A percentile compares a stretch with the other conserved stretches of the same genome.
These are phyloP conservation scores for Diaprepes abbreviatus DNA, from an alignment of 2,888 invertebrate species.

Conservation along the genomic window DNA sequence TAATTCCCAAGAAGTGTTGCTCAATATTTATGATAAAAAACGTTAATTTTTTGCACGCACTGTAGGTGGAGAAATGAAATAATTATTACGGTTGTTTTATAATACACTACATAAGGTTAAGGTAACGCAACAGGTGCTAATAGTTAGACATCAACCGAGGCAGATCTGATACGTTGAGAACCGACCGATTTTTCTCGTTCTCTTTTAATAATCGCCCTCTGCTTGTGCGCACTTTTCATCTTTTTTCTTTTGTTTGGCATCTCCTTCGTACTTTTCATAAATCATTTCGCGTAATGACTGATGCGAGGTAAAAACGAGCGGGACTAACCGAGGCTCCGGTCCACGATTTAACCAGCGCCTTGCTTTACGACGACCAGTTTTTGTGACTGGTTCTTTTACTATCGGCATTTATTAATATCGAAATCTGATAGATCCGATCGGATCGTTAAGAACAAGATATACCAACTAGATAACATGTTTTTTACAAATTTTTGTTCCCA, in stretches of 20 bases:
- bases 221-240: conserved; percentile 7
- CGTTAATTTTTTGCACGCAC: no score
- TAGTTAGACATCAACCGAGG: conserved; percentile 13
- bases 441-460: conserved; percentile 20
- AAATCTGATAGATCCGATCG: conserved; percentile 32
- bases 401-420: conserved; percentile 40
- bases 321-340: conserved; percentile 20
- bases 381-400: conserved; percentile 38
- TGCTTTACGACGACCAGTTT: conserved; percentile 44
- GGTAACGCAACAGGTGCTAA: conserved; percentile 27
- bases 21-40: no score
- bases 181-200: conserved; percentile 16
- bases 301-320: conserved; percentile 38
- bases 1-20: no score
- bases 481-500: neutral
- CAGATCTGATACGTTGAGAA: conserved; percentile 9
- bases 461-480: conserved; percentile 16
- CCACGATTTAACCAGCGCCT: conserved; percentile 40
- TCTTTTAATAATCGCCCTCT: conserved; percentile 15
- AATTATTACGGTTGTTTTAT: no score
- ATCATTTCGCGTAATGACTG: conserved; percentile 45
- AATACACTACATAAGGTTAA: no score
- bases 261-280: conserved; percentile 42
- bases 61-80: no score
- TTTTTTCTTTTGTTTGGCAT: conserved; percentile 27